phyloP scores from a whole-genome alignment of 2,888 invertebrate genomes.

The Athalia circularis region DNA sequence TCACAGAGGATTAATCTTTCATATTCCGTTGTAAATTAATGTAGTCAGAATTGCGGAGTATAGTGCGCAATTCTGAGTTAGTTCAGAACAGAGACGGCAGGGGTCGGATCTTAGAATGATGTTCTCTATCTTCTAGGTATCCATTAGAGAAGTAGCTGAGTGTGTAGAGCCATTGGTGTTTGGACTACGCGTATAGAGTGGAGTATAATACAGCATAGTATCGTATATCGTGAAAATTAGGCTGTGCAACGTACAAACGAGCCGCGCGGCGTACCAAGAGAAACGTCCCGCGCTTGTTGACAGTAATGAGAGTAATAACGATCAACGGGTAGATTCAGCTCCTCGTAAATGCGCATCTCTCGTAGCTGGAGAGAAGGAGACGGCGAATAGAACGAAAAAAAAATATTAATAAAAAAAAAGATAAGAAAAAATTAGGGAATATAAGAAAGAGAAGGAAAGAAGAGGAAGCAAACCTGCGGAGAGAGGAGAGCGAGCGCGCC shows the following conservation, averaged over 20 bases:
- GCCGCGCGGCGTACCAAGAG: neutral
- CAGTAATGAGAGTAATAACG: slow-evolving; percentile 41
- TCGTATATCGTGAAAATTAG: slow-evolving; percentile 24
- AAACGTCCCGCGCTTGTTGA: slow-evolving; percentile 15
- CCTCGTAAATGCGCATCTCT: slow-evolving; percentile 24
- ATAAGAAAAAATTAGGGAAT: no score
- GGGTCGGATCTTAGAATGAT: slow-evolving; percentile 10
- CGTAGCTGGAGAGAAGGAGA: neutral
- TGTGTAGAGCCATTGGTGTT: no score
- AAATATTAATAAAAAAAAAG: no score
- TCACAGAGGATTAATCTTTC: no score
- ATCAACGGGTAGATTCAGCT: slow-evolving; percentile 28
- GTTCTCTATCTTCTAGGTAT: slow-evolving; percentile 25
- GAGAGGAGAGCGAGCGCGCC: neutral
- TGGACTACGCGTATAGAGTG: no score
- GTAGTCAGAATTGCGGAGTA: neutral
- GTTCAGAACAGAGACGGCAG: neutral
- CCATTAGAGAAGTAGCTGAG: slow-evolving; percentile 14
- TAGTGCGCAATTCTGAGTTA: neutral
- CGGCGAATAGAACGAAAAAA: no score
- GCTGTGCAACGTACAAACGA: slow-evolving; percentile 20
- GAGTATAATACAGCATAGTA: neutral
- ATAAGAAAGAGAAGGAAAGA: slow-evolving; percentile 6
- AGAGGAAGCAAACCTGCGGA: neutral
- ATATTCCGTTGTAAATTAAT: no score